Evolutionary conservation across 64 coral and sea anemone species (phyloP), one percentile per base, ranked within the genome.

Genomic region (Montipora efflorescens): DNA sequence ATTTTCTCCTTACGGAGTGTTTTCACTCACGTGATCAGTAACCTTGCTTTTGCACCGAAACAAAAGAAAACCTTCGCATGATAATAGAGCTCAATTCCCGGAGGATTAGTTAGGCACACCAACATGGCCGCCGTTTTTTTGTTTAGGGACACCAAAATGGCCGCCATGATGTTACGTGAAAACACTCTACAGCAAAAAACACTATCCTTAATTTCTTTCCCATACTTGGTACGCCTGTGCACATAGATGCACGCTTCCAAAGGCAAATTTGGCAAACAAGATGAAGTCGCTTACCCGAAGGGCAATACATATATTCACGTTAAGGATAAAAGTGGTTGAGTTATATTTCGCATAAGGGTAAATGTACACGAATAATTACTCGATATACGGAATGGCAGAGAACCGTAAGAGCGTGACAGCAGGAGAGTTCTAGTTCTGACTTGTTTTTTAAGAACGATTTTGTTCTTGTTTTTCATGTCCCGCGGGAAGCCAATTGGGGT

Each of bases 161-260:
- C 1, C 36, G 36, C 36, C 36, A 2, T 0, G 36, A 36, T 36
- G 36, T 36, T 0, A 36, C 36, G 36, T 36, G 36, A 36, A 36
- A 36, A 36, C 36, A 36, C 8, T 4, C 49, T 28, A 11, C 20
- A 9, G 10, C 22, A 64, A 83, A 93, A 4, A 93, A 44, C 12
- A 0, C 66, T 79, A 0, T 36, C 87, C 15, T 88, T 79, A 7
- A 93, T n/a, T 19, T 84, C 92, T 67, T 67, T 81, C 22, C 92
- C 53, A 58, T 93, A 93, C 77, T 93, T 93, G 44, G 92, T 77
- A 55, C 79, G 84, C 67, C 92, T 67, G 84, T 84, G 88, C 7
- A 74, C 85, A 23, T 93, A 93, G 58, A 93, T 93, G 57, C 79
- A 93, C 2, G 92, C 83, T 75, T 93, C 92, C 8, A 93, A 48